Base-by-base conservation (phyloP, 2,113 vertebrate species). In the Cromileptes altivelis region DNA sequence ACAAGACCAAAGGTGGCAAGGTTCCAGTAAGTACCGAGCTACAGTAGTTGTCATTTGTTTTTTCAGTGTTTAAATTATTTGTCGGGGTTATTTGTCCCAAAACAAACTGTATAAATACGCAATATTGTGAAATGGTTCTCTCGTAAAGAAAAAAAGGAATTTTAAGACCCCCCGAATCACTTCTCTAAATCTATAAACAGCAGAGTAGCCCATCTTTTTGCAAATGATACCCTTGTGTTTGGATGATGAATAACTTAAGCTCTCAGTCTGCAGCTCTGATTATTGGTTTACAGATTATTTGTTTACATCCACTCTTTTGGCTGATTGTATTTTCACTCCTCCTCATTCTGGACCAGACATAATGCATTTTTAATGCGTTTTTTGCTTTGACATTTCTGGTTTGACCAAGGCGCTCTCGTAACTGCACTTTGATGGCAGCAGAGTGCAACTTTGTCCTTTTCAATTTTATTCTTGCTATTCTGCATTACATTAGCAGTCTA, bases 251-350 rank as follows among this genome's bases (percentile, higher is more conserved):
- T 80, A 78, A 78, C 77, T 83, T 80, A 68, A 80, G 60, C 62
- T 74, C 77, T 81, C 78, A 19, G 53, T 64, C 42, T 79, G 88
- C 53, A 70, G 81, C 25, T 61, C 14, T 13, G 68, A 77, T 84
- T 92, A 88, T 90, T 92, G 85, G 68, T 90, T 92, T 89, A 84
- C 83, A 85, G 83, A 84, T 93, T 87, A 86, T 92, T 89, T 89
- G 86, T 91, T 91, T 89, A 77, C 79, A 81, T 72, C 64, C 75
- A 64, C 65, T 85, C 76, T 78, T 86, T 73, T 23, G 42, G 55
- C 68, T 85, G 89, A 92, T 90, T 86, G 74, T 78, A 68, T 92
- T 90, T 92, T 90, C 74, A 85, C 75, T 89, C 82, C 86, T 89
- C 53, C 78, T 85, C 76, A 85, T 84, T 87, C 72, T 42, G 37